These are phyloP conservation scores for Malthinus seriepunctatus DNA, from an alignment of 2,888 invertebrate species.

Conservation along the genomic window DNA sequence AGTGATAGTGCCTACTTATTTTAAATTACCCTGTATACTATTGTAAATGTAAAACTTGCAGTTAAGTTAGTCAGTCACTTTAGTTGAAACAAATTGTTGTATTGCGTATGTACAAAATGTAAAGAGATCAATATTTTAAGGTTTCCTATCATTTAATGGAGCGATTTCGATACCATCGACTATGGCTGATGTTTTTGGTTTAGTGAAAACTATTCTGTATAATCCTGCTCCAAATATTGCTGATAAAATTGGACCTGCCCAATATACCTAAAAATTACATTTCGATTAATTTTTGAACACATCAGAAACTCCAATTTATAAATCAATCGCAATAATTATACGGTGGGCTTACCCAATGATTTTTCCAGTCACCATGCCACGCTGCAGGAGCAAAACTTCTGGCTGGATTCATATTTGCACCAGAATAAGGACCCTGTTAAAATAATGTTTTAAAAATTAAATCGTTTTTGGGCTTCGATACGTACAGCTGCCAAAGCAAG, in stretches of 20 bases:
- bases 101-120: not conserved
- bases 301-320: too few relatives aligned
- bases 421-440: constrained; percentile 60
- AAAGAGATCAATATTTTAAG: constrained; percentile 20
- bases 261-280: constrained; percentile 40
- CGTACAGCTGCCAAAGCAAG: constrained; percentile 69
- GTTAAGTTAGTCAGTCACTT: not conserved
- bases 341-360: constrained; percentile 64
- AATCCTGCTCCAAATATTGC: constrained; percentile 45
- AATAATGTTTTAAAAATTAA: not conserved
- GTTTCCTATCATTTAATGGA: constrained; percentile 46
- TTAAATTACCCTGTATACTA: too few relatives aligned
- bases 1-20: too few relatives aligned
- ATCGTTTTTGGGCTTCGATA: constrained; percentile 13
- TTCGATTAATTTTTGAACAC: not conserved
- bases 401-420: constrained; percentile 72
- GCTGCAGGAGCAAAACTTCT: constrained; percentile 72
- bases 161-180: constrained; percentile 42
- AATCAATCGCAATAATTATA: constrained; percentile 27
- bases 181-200: constrained; percentile 35
- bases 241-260: constrained; percentile 48
- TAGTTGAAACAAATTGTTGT: not conserved
- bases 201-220: constrained; percentile 47
- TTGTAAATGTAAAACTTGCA: too few relatives aligned
- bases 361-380: constrained; percentile 66